A percentile compares a stretch with the other conserved stretches of the same genome.
These are phyloP conservation scores for Mustela lutreola DNA, from an alignment of 2,113 vertebrate species.

Conservation along the genomic window DNA sequence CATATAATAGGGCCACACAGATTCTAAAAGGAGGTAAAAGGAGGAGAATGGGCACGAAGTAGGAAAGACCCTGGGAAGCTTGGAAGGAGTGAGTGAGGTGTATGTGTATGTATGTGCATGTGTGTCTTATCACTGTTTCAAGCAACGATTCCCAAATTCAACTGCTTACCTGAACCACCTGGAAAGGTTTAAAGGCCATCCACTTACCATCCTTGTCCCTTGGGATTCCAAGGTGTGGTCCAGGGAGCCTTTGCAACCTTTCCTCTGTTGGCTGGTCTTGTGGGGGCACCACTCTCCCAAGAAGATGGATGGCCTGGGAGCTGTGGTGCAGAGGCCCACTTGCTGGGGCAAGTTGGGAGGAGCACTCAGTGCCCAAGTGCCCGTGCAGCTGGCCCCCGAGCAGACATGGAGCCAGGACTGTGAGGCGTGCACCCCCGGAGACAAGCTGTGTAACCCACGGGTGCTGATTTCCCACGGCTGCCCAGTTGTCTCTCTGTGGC, in stretches of 20 bases:
- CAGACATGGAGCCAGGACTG: rapidly evolving
- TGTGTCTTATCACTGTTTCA: background rate
- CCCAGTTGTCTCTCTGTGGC: background rate
- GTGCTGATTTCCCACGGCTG: rapidly evolving
- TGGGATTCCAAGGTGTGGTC: background rate
- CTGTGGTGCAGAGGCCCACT: background rate
- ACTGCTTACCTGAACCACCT: background rate
- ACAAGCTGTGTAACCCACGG: rapidly evolving
- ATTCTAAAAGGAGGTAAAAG: background rate
- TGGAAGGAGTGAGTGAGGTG: too few species aligned
- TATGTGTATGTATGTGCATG: too few species aligned
- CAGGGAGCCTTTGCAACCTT: background rate
- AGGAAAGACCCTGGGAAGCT: background rate
- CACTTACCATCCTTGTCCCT: background rate
- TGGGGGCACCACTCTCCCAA: background rate
- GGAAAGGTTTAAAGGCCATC: background rate
- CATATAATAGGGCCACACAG: rapidly evolving
- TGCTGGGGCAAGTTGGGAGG: rapidly evolving
- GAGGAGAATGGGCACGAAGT: background rate
- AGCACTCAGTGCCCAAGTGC: background rate
- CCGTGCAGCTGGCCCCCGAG: rapidly evolving
- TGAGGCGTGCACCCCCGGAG: rapidly evolving
- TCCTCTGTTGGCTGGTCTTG: background rate
- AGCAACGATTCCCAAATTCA: background rate
- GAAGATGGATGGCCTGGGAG: background rate